These are phyloP conservation scores for Thinocorus orbignyianus DNA, from an alignment of 2,113 vertebrate genomes.

Conservation along the genomic window DNA sequence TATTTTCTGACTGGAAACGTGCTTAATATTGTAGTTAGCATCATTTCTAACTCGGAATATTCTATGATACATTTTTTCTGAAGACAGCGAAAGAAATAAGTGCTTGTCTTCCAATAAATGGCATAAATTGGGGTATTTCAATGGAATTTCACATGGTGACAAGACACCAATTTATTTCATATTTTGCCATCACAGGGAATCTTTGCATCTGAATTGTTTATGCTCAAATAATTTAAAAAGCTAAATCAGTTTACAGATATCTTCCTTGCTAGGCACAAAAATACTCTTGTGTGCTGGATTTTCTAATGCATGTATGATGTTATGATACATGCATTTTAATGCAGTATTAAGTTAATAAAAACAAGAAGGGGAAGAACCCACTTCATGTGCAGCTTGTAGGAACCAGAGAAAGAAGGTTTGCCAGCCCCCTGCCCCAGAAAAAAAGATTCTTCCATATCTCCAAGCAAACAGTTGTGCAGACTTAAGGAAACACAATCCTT, in stretches of 20 bases:
- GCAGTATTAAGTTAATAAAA: neutral
- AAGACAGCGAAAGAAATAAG: neutral
- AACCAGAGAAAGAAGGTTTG: neutral
- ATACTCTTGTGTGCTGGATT: neutral
- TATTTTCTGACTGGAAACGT: constrained; percentile 37
- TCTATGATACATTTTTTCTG: neutral
- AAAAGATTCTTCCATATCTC: neutral
- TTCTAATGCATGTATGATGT: neutral
- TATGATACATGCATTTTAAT: neutral
- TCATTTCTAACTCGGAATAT: constrained; percentile 26
- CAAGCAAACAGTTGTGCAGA: neutral
- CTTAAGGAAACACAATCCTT: neutral
- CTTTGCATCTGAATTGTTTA: neutral
- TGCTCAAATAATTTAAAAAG: neutral
- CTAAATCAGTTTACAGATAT: neutral
- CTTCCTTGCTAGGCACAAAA: neutral
- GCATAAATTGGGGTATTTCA: constrained; percentile 2
- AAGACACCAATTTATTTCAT: constrained; percentile 6
- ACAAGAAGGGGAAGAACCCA: neutral
- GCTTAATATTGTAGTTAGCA: neutral
- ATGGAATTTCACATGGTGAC: neutral
- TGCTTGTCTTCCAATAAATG: neutral
- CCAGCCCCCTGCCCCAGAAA: neutral
- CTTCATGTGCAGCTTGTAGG: neutral
- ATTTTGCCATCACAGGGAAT: neutral